Conservation (phyloP, 2,888 invertebrate species). For the Ennomos quercinarius region DNA sequence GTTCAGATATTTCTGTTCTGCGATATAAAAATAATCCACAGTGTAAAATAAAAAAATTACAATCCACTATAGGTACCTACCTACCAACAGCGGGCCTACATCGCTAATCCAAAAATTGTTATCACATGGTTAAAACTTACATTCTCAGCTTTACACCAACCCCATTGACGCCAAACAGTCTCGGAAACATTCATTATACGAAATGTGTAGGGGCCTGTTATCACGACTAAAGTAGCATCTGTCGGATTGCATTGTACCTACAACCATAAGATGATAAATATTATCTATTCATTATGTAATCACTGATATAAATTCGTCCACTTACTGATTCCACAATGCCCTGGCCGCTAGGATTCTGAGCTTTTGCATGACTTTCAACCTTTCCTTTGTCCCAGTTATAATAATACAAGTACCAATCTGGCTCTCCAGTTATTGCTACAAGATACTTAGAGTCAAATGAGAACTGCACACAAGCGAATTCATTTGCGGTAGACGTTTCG, state of each 20-base stretch:
- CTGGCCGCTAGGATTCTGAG: constrained; percentile 89
- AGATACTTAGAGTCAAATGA: constrained; percentile 93
- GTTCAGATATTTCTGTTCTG: no score
- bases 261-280: constrained; percentile 20
- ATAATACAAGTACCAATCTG: constrained; percentile 92
- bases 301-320: constrained; percentile 3
- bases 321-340: constrained; percentile 85
- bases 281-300: neutral
- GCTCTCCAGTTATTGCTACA: constrained; percentile 92
- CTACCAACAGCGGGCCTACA: no score
- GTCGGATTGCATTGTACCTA: constrained; percentile 92
- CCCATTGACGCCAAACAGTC: constrained; percentile 92
- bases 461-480: constrained; percentile 91
- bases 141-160: constrained; percentile 92
- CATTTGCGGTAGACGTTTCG: constrained; percentile 84
- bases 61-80: no score
- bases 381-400: constrained; percentile 94
- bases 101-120: neutral
- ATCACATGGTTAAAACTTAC: constrained; percentile 52
- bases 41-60: no score
- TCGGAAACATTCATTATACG: constrained; percentile 92
- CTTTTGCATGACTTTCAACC: constrained; percentile 90
- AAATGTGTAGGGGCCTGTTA: constrained; percentile 88
- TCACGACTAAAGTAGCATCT: constrained; percentile 90
- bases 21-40: no score